Evolutionary conservation across 2,797 vertebrate species (phyloP).

Genomic region (Sebastes umbrosus): DNA sequence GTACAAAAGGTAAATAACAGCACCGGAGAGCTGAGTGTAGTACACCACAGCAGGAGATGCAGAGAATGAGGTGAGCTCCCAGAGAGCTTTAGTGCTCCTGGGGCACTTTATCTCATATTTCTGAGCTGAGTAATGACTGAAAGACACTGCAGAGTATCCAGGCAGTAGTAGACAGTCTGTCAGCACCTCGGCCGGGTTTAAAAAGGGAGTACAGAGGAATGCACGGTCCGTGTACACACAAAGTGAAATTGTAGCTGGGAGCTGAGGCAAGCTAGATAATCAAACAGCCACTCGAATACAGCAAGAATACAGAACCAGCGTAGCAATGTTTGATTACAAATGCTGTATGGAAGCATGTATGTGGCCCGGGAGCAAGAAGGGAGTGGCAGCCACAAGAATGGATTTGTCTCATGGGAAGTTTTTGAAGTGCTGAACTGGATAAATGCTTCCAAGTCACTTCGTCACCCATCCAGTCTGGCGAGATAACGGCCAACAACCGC

Average conservation of each 20-base stretch:
- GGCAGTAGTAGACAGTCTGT: constrained; percentile 45
- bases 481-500: constrained; percentile 35
- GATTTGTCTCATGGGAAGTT: constrained; percentile 1
- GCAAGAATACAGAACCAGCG: background rate
- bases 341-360: background rate
- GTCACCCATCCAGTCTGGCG: constrained; percentile 55
- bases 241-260: constrained; percentile 29
- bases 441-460: background rate
- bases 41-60: background rate
- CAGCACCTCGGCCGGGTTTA: constrained; percentile 54
- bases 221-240: background rate
- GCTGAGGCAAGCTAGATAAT: constrained; percentile 26
- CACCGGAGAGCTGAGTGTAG: background rate
- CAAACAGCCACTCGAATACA: background rate
- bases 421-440: background rate
- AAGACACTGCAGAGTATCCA: constrained; percentile 41
- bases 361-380: background rate
- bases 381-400: constrained; percentile 26
- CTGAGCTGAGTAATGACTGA: constrained; percentile 62
- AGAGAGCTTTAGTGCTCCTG: constrained; percentile 49
- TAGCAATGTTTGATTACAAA: background rate
- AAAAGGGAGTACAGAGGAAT: constrained; percentile 42
- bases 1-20: constrained; percentile 23
- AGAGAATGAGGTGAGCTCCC: constrained; percentile 40
- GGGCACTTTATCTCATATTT: constrained; percentile 66